These are phyloP conservation scores for Ormyrus nitidulus DNA, from an alignment of 2,888 invertebrate species.

Conservation along the genomic window DNA sequence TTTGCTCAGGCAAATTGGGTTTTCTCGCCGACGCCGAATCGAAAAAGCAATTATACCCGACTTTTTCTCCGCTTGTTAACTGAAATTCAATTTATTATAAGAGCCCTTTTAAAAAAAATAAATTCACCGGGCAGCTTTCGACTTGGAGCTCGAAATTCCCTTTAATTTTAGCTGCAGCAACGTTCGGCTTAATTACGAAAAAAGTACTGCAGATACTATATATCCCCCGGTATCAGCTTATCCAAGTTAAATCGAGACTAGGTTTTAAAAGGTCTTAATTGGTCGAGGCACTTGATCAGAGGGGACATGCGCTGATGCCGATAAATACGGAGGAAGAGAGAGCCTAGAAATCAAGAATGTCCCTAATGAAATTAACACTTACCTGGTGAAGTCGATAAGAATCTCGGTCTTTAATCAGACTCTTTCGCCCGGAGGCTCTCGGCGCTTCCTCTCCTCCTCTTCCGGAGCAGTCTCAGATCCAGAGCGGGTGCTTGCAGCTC, in stretches of 20 bases:
- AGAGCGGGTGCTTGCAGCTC: background rate
- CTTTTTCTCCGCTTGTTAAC: no score
- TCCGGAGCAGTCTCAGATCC: conserved; percentile 1
- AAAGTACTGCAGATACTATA: no score
- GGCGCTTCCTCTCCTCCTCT: conserved; percentile 31
- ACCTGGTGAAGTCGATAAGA: conserved; percentile 56
- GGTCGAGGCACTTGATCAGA: conserved; percentile 26
- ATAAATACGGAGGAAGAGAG: background rate
- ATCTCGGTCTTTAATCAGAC: conserved; percentile 65
- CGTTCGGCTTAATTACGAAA: no score
- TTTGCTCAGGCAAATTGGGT: no score
- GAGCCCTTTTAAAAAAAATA: no score
- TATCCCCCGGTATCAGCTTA: no score
- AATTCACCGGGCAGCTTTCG: no score
- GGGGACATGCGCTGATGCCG: conserved; percentile 5
- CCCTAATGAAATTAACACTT: conserved; percentile 60
- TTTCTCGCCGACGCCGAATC: background rate
- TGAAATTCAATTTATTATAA: no score
- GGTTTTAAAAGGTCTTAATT: conserved; percentile 22
- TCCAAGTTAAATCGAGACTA: background rate
- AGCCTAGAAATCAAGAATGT: conserved; percentile 26
- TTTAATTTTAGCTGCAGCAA: no score
- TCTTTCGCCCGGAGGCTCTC: conserved; percentile 17
- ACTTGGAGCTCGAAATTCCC: no score
- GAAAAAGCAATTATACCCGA: no score